Evolutionary conservation across 2,888 invertebrate species (phyloP).

Genomic region (Mycalesis mineus): DNA sequence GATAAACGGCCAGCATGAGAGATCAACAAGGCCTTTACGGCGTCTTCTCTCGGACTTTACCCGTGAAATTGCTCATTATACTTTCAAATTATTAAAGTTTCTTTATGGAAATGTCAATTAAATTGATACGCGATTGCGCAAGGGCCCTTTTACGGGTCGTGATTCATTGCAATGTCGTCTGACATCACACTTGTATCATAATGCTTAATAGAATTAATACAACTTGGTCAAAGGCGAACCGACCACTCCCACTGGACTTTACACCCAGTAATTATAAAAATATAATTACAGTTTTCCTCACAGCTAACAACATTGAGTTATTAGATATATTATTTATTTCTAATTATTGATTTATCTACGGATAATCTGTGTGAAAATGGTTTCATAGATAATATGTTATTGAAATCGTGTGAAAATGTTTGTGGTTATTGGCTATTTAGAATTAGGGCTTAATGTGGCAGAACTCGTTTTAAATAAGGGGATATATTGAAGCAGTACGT

Average conservation of each 20-base stretch:
- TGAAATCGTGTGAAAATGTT: no score
- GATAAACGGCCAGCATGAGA: background rate
- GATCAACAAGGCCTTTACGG: background rate
- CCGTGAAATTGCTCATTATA: conserved; percentile 4
- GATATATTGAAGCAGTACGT: no score
- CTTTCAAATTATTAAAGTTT: conserved; percentile 5
- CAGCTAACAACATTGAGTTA: background rate
- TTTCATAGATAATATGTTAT: no score
- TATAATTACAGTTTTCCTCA: conserved; percentile 17
- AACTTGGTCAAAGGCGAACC: conserved; percentile 26
- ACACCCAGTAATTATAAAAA: conserved; percentile 15
- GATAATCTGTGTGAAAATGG: no score
- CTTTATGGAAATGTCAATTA: conserved; percentile 9
- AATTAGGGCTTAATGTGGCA: no score
- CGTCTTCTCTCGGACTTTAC: background rate
- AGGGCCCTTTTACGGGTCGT: conserved; percentile 23
- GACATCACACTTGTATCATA: conserved; percentile 25
- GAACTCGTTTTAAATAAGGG: no score
- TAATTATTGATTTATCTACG: no score
- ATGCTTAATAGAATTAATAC: conserved; percentile 22
- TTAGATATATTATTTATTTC: no score
- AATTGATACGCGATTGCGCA: conserved; percentile 17
- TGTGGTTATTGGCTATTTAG: no score
- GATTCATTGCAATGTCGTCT: conserved; percentile 26
- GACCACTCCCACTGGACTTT: conserved; percentile 21